Percentiles rank a stretch among this genome's conserved stretches.
These are phyloP conservation scores for Bungarus multicinctus DNA, from an alignment of 2,113 vertebrate genomes.

Conservation along the genomic window DNA sequence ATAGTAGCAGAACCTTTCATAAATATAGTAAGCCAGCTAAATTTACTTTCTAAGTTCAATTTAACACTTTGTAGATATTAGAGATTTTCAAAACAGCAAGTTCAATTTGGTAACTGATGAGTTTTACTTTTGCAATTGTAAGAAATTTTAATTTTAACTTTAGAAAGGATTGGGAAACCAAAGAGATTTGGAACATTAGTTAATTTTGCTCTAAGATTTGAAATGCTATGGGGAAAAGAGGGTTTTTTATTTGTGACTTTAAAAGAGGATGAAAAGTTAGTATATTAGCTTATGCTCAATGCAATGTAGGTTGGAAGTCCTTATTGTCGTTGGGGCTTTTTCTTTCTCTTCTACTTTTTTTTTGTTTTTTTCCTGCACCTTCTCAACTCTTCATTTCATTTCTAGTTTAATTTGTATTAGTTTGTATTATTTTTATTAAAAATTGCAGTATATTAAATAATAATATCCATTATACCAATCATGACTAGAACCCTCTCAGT, in stretches of 20 bases:
- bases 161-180: not conserved
- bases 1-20: not conserved
- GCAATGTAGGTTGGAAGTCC: not conserved
- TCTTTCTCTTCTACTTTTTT: not conserved
- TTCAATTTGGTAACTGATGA: not conserved
- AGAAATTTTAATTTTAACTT: not conserved
- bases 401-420: not conserved
- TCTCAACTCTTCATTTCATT: not conserved
- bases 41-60: not conserved
- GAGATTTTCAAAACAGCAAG: not conserved
- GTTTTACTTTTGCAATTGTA: not conserved
- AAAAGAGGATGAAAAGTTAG: not conserved
- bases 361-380: not conserved
- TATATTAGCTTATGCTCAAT: not conserved
- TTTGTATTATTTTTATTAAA: not conserved
- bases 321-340: not conserved
- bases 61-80: not conserved
- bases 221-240: not conserved
- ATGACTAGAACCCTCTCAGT: not conserved
- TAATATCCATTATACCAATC: not conserved
- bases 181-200: not conserved
- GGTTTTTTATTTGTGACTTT: not conserved
- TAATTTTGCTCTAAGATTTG: not conserved
- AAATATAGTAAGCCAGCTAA: not conserved
- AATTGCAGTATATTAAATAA: not conserved